Conservation (phyloP, 1,140 invertebrate species). For the Phymastichus coffea region DNA sequence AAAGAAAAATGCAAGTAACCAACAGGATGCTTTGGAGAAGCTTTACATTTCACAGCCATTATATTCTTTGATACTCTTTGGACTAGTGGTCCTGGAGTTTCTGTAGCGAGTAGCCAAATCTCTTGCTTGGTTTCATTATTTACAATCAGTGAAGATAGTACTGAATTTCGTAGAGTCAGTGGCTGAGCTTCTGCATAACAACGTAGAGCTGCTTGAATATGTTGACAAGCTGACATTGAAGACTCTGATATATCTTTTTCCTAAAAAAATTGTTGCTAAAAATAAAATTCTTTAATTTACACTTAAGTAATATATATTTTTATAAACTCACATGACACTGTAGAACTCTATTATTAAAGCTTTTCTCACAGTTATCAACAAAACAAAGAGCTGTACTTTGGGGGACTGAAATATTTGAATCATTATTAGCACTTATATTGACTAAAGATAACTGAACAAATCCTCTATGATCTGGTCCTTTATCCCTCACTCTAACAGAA, state of each 20-base stretch:
- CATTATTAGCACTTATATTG: constrained; percentile 36
- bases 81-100: constrained; percentile 69
- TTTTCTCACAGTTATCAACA: constrained; percentile 65
- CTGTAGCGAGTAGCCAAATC: constrained; percentile 65
- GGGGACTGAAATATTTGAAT: constrained; percentile 35
- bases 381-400: constrained; percentile 66
- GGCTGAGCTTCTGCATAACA: constrained; percentile 67
- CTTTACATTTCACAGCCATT: constrained; percentile 77
- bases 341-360: constrained; percentile 60
- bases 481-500: constrained; percentile 69
- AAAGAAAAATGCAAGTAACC: constrained; percentile 76
- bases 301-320: not conserved
- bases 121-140: constrained; percentile 68
- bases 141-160: constrained; percentile 67
- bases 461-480: constrained; percentile 70
- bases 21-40: constrained; percentile 68
- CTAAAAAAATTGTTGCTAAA: constrained; percentile 40
- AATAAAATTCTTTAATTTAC: not conserved
- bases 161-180: constrained; percentile 65
- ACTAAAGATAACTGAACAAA: constrained; percentile 72
- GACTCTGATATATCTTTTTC: constrained; percentile 45
- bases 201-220: constrained; percentile 69
- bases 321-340: constrained; percentile 59
- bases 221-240: constrained; percentile 58
- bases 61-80: constrained; percentile 76